Conservation (phyloP, 2,113 vertebrate species). For the Mus musculus region GRCm39 chr13:75560501-75561000, state of each 20-base stretch:
- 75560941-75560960: not conserved
- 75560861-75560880: not conserved
- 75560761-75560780: not conserved
- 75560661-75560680: not conserved
- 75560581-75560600: not conserved
- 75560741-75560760: too few relatives aligned
- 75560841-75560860: not conserved
- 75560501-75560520: not conserved
- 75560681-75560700: not conserved
- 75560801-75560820: not conserved
- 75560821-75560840: not conserved
- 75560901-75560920: not conserved
- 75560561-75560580: not conserved
- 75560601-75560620: not conserved
- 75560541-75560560: not conserved
- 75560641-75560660: not conserved
- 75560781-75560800: not conserved
- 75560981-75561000: not conserved
- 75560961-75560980: not conserved
- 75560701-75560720: not conserved
- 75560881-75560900: not conserved
- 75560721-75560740: not conserved
- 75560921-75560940: not conserved
- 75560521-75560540: not conserved
- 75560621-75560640: not conserved